A percentile compares a stretch with the other conserved stretches of the same genome.
Evolutionary conservation across 2,888 invertebrate species (phyloP).

Genomic region (Ophion obscuratus): DNA sequence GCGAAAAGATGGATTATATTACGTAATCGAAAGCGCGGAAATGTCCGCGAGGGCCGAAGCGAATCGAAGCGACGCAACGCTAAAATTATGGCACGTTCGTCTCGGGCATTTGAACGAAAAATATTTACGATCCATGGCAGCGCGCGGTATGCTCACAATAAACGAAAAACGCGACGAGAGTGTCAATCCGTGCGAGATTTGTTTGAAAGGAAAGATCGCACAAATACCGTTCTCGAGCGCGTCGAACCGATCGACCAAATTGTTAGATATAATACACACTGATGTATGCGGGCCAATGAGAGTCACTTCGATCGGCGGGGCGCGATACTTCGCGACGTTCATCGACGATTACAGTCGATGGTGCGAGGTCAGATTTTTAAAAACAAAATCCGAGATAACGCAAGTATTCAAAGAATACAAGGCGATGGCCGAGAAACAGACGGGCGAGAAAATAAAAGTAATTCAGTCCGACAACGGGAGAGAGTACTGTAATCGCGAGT

Average conservation of each 20-base stretch:
- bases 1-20: too few species aligned
- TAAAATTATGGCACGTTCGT: constrained; percentile 12
- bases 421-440: constrained; percentile 6
- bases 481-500: neutral
- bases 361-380: too few species aligned
- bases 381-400: neutral
- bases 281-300: constrained; percentile 21
- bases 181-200: constrained; percentile 10
- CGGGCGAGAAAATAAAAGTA: constrained; percentile 11
- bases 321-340: too few species aligned
- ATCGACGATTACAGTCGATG: too few species aligned
- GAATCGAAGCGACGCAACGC: neutral
- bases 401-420: constrained; percentile 1
- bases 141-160: too few species aligned
- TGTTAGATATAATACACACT: constrained; percentile 8
- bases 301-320: too few species aligned
- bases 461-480: constrained; percentile 22
- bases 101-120: constrained; percentile 14
- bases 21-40: too few species aligned
- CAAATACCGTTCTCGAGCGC: neutral
- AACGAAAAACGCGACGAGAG: too few species aligned
- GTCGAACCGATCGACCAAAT: constrained; percentile 4
- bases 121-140: neutral
- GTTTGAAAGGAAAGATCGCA: neutral
- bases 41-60: too few species aligned